phyloP scores from a whole-genome alignment of 2,113 vertebrate species.

The Myrmophylax atrothorax region DNA sequence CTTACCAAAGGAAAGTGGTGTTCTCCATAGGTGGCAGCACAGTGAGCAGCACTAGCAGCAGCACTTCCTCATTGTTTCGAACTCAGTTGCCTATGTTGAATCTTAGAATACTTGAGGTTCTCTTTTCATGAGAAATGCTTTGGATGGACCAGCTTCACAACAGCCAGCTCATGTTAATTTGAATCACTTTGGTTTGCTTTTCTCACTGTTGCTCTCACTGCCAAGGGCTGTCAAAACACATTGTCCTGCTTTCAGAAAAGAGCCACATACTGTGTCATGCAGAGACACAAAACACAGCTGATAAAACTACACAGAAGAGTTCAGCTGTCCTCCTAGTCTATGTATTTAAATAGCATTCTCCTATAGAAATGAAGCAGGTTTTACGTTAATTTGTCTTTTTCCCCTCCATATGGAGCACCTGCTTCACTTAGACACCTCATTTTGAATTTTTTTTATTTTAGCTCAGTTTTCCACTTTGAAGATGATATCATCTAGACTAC shows the following conservation, averaged over 20 bases:
- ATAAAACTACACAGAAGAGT: slow-evolving; percentile 40
- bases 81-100: neutral
- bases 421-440: neutral
- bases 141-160: neutral
- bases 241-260: slow-evolving; percentile 49
- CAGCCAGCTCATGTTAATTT: neutral
- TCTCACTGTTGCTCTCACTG: slow-evolving; percentile 38
- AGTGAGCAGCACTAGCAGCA: neutral
- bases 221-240: slow-evolving; percentile 57
- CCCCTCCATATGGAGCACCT: neutral
- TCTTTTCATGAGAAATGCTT: neutral
- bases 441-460: neutral
- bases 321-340: neutral
- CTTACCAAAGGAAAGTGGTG: neutral
- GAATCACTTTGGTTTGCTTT: slow-evolving; percentile 20
- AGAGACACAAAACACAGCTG: slow-evolving; percentile 46
- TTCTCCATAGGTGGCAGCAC: neutral
- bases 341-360: slow-evolving; percentile 7
- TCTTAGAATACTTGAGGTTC: neutral
- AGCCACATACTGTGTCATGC: slow-evolving; percentile 28
- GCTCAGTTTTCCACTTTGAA: neutral
- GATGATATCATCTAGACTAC: neutral
- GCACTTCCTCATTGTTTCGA: neutral
- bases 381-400: neutral
- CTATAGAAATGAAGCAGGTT: neutral